Base-by-base conservation (phyloP, 2,888 invertebrate genomes). In the Toxonevra muliebris region DNA sequence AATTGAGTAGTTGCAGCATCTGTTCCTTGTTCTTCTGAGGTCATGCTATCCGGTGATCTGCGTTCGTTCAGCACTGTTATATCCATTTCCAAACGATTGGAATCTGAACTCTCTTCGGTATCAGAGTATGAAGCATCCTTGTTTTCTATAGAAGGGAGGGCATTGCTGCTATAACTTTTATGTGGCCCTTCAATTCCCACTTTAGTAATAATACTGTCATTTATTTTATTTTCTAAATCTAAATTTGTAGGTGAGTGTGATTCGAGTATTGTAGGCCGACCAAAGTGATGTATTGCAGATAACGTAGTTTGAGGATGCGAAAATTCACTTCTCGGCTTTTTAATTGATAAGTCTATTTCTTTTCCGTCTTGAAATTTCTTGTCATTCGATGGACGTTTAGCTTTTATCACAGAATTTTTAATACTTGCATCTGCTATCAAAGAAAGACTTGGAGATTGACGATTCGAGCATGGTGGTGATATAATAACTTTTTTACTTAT, bases 31-130 rank as follows among this genome's bases (percentile, higher is more conserved):
- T 86, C 80, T 67, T 80, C 85, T 15, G 85, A 85, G 50, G 79
- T 79, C 42, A 82, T 78, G 73, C 85, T 85, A 53, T 85, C 85
- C 10, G 85, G 82, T 15, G 80, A 77, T 61, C 79, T 77, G 17
- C 80, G 72, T 61, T 84, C 83, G 59, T 74, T 77, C 3, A 72
- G 64, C 15, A 73, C 68, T 19, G 75, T 74, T 20, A 77, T 75
- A 67, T 80, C 78, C 75, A 79, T 78, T 71, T 80, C 77, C 54
- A 80, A 72, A 70, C 79, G 73, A 76, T 79, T 77, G 59, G 78
- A 78, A 86, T 93, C 93, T 0, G 92, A 92, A 74, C 86, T 88
- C 66, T 85, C 85, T 65, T 81, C 83, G 19, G 82, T 80, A 69
- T 88, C 88, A 72, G 87, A 86, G 78, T 79, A 75, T 68, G 79